phyloP scores from a whole-genome alignment of 2,888 invertebrate genomes.

The Melanargia galathea region DNA sequence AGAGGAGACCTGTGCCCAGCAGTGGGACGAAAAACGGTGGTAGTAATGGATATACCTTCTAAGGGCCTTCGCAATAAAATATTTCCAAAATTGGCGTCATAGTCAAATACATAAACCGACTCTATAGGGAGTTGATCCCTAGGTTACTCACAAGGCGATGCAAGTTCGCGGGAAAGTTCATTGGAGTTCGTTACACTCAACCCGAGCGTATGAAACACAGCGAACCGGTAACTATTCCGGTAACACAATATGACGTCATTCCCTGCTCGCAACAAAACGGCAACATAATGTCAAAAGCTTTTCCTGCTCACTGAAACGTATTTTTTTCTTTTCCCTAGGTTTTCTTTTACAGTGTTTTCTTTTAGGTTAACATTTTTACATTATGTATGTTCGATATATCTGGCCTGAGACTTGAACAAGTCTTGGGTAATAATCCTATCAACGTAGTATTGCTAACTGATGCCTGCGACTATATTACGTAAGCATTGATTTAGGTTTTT shows the following conservation, averaged over 20 bases:
- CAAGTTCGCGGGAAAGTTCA: not conserved
- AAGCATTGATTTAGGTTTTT: no score
- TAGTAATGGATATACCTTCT: no score
- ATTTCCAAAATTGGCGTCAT: no score
- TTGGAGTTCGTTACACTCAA: not conserved
- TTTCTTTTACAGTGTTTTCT: conserved; percentile 3
- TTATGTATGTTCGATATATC: not conserved
- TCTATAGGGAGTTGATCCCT: not conserved
- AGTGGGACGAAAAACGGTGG: no score
- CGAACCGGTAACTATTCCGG: not conserved
- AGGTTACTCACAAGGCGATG: not conserved
- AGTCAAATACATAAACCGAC: not conserved
- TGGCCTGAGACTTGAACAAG: not conserved
- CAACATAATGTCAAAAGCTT: conserved; percentile 13
- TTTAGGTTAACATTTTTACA: conserved; percentile 7
- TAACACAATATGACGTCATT: conserved; percentile 11
- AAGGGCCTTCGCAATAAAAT: no score
- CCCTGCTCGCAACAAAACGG: not conserved
- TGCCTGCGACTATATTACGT: no score
- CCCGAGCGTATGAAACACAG: not conserved
- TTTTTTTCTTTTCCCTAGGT: not conserved
- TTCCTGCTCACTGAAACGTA: conserved; percentile 6
- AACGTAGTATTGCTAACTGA: no score
- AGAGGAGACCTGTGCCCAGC: no score
- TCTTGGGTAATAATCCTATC: not conserved